Evolutionary conservation across 1,140 invertebrate species (phyloP).

Genomic region (Lepidurus apus): DNA sequence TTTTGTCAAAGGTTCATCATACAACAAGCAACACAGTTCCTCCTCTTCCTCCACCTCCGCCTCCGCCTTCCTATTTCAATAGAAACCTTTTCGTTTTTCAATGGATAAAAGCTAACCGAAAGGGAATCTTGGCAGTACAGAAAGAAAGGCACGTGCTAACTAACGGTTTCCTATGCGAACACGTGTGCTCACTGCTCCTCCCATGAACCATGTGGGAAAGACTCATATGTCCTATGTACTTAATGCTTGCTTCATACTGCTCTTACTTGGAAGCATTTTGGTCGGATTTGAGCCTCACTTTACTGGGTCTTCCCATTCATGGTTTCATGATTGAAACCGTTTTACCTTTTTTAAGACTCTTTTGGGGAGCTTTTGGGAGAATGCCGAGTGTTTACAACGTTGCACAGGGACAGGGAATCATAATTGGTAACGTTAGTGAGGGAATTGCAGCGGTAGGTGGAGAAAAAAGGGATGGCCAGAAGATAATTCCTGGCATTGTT

Average conservation of each 20-base stretch:
- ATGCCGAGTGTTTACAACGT: too few relatives aligned
- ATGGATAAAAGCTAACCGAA: background rate
- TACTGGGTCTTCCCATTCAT: too few relatives aligned
- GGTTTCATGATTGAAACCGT: too few relatives aligned
- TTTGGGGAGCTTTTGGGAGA: too few relatives aligned
- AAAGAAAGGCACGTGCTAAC: constrained; percentile 1
- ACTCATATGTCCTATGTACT: background rate
- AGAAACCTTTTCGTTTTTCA: background rate
- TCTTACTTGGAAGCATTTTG: too few relatives aligned
- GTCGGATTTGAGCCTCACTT: too few relatives aligned
- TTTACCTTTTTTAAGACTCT: too few relatives aligned
- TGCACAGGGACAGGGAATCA: too few relatives aligned
- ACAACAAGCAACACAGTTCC: background rate
- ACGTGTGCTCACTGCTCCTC: constrained; percentile 12
- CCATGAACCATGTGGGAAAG: background rate
- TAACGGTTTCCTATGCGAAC: background rate
- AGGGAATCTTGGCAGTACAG: background rate
- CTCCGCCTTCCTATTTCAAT: background rate
- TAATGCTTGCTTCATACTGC: too few relatives aligned
- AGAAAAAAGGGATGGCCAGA: background rate
- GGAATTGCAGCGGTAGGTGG: background rate
- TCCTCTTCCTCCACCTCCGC: background rate
- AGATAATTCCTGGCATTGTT: constrained; percentile 15
- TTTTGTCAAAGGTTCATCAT: constrained; percentile 16
- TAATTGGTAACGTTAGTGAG: background rate